A percentile compares a stretch with the other conserved stretches of the same genome.
Evolutionary conservation across 2,888 invertebrate genomes (phyloP).

Genomic region (Psylliodes chrysocephalus): DNA sequence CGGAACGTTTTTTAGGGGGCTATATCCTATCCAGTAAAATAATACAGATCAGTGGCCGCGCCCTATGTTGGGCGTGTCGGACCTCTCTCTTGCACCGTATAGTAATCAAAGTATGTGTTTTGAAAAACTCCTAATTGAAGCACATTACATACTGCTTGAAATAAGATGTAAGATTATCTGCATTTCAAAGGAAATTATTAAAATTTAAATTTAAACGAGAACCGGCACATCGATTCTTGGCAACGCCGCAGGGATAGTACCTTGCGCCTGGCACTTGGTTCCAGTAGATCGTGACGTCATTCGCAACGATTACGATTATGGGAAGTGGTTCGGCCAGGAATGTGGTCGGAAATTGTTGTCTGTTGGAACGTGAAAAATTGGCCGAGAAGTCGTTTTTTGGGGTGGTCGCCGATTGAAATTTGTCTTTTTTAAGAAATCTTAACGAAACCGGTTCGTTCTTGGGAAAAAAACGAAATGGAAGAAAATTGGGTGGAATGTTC

Average conservation of each 20-base stretch:
- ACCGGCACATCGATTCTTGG: not conserved
- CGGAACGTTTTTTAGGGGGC: no score
- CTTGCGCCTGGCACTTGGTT: not conserved
- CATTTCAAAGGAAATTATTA: not conserved
- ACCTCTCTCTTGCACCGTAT: no score
- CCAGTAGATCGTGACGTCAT: constrained; percentile 17
- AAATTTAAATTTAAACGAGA: no score
- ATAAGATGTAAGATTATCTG: not conserved
- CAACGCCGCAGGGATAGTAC: constrained; percentile 5
- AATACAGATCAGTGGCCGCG: no score
- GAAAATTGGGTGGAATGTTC: not conserved
- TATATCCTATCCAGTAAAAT: no score
- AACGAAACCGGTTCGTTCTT: not conserved
- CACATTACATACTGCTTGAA: not conserved
- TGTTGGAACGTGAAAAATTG: not conserved
- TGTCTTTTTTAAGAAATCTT: not conserved
- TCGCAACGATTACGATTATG: constrained; percentile 17
- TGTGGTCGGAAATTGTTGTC: constrained; percentile 19
- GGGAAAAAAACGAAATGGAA: not conserved
- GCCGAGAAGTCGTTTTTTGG: not conserved
- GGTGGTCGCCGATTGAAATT: not conserved
- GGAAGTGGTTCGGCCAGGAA: constrained; percentile 21
- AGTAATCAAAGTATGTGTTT: no score
- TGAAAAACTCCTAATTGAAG: no score
- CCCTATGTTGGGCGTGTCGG: no score